Evolutionary conservation across 2,888 invertebrate species (phyloP).

Genomic region (Drosophila emarginata): DNA sequence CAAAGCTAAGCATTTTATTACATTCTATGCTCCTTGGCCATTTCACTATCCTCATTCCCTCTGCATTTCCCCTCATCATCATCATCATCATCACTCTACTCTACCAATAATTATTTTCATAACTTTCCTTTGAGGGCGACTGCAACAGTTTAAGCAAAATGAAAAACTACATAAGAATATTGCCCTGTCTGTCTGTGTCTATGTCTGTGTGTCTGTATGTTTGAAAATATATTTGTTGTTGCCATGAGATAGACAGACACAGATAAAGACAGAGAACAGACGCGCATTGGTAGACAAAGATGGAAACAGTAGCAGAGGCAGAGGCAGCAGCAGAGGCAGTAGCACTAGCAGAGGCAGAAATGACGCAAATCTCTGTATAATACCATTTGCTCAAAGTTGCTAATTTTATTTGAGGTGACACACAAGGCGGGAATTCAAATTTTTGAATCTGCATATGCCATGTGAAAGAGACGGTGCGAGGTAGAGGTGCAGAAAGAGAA

Average conservation of each 20-base stretch:
- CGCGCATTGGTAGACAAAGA: background rate
- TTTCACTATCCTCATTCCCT: background rate
- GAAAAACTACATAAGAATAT: constrained; percentile 13
- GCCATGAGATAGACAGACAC: constrained; percentile 13
- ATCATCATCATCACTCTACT: constrained; percentile 19
- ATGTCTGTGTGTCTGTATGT: background rate
- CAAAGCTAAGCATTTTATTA: constrained; percentile 63
- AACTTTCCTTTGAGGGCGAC: constrained; percentile 26
- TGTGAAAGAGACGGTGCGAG: constrained; percentile 19
- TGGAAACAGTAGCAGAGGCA: background rate
- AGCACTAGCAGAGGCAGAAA: constrained; percentile 43
- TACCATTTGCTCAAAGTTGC: constrained; percentile 69
- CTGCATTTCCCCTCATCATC: no score
- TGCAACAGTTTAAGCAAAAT: constrained; percentile 32
- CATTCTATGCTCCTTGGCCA: constrained; percentile 41
- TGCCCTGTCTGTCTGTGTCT: background rate
- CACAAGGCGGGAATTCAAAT: constrained; percentile 72
- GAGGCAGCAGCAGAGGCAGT: background rate
- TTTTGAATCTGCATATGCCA: constrained; percentile 16
- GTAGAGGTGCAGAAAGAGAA: background rate
- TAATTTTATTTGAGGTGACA: constrained; percentile 79
- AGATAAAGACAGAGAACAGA: constrained; percentile 17
- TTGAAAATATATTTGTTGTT: background rate
- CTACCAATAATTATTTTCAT: constrained; percentile 11
- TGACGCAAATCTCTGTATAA: constrained; percentile 73